phyloP scores from a whole-genome alignment of 2,113 vertebrate genomes.

The Clinocottus analis region DNA sequence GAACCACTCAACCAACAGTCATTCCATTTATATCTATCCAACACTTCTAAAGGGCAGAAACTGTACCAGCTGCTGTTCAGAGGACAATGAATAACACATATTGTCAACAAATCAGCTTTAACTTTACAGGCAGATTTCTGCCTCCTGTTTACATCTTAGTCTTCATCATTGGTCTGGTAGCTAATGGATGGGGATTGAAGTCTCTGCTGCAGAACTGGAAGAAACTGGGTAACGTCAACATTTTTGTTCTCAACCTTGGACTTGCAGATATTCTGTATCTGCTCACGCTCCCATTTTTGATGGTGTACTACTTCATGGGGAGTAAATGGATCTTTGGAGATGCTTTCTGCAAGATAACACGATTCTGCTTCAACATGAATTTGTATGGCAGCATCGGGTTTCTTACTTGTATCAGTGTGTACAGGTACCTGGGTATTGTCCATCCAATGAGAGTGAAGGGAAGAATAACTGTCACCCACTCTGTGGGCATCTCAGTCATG shows the following conservation, averaged over 20 bases:
- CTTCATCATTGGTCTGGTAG: conserved; percentile 81
- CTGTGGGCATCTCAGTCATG: conserved; percentile 36
- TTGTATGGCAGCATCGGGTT: conserved; percentile 88
- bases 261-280: conserved; percentile 86
- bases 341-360: conserved; percentile 81
- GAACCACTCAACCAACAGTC: no score
- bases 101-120: background rate
- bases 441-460: conserved; percentile 82
- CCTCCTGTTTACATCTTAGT: conserved; percentile 78
- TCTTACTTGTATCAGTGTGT: conserved; percentile 87
- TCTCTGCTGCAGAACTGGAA: conserved; percentile 64
- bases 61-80: background rate
- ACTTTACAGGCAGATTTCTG: conserved; percentile 76
- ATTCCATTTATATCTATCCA: no score
- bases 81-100: conserved; percentile 5
- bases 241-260: conserved; percentile 85
- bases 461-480: conserved; percentile 61
- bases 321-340: conserved; percentile 83
- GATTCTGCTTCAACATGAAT: conserved; percentile 86
- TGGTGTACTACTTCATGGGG: conserved; percentile 75
- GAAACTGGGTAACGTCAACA: conserved; percentile 63
- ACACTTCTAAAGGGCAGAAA: no score
- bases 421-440: conserved; percentile 88
- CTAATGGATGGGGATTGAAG: conserved; percentile 79
- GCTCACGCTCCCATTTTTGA: conserved; percentile 84